Evolutionary conservation across 2,113 vertebrate species (phyloP), one percentile per base, ranked within the genome.

Genomic region (Campylomormyrus numenius): DNA sequence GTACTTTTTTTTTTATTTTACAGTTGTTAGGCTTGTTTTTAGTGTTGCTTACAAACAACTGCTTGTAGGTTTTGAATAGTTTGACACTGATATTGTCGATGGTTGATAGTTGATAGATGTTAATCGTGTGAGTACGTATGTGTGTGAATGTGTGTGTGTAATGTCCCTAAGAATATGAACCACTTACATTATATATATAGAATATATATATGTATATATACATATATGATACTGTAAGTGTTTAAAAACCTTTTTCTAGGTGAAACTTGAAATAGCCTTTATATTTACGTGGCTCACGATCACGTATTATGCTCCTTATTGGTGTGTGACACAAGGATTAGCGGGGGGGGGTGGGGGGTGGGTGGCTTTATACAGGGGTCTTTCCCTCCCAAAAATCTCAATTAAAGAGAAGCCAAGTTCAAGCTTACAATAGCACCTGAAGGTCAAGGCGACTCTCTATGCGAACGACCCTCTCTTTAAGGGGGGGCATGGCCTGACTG

Each of bases 11-110:
- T 70, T 89, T 46, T 85, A 58, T 85, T n/a, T 58, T 85, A 9
- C 52, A 46, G 13, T 27, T 46, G 27, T 84, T 27, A 50, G 93
- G 27, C 77, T 48, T 48, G 42, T 21, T 27, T 46, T 46, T 66
- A 50, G 83, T 91, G 87, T 85, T 86, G 58, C 66, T 70, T 62
- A 45, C 24, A 58, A 88, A 70, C 21, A 87, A 50, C 35, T 49
- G 88, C 90, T 89, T 89, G 87, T 89, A 89, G 27, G 89, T 86
- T 52, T 77, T 86, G 74, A 90, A 45, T 90, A 88, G 90, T 90
- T 80, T 84, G 90, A 91, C 83, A 85, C 90, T 90, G 90, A 90
- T 88, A 90, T 88, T 90, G 74, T 90, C n/a, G 39, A 90, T 88
- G 52, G 88, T 88, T 86, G 87, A 88, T 66, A 62, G 87, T 46